phyloP scores from a whole-genome alignment of 2,113 vertebrate species.

The Lycaon pictus region DNA sequence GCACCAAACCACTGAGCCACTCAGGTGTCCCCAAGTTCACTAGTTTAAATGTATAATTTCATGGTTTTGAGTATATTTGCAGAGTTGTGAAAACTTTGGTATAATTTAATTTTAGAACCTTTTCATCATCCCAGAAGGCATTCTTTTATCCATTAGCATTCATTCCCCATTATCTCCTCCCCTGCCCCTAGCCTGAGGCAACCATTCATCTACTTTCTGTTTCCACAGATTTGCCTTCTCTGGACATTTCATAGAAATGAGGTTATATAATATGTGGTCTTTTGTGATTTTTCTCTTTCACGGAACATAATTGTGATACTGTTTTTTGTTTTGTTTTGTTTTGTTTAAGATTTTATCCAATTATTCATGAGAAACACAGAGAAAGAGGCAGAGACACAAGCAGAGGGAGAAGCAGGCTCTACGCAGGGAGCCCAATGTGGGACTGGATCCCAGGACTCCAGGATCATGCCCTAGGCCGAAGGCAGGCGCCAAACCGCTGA shows the following conservation, averaged over 20 bases:
- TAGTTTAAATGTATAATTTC: neutral
- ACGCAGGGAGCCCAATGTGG: no score
- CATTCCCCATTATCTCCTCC: neutral
- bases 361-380: no score
- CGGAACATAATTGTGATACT: neutral
- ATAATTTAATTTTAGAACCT: slow-evolving; percentile 7
- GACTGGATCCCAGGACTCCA: no score
- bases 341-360: no score
- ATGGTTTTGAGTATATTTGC: slow-evolving; percentile 23
- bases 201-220: neutral
- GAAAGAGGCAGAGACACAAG: no score
- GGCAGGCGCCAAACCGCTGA: no score
- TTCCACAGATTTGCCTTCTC: neutral
- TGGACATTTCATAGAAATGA: neutral
- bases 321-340: no score
- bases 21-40: no score
- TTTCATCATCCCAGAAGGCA: slow-evolving; percentile 22
- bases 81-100: neutral
- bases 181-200: neutral
- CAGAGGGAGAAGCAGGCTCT: no score
- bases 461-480: no score
- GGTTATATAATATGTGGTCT: neutral
- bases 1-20: no score
- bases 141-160: neutral
- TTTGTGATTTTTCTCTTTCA: slow-evolving; percentile 21